These are phyloP conservation scores for Anoura caudifer DNA, from an alignment of 2,113 vertebrate species.

Conservation along the genomic window DNA sequence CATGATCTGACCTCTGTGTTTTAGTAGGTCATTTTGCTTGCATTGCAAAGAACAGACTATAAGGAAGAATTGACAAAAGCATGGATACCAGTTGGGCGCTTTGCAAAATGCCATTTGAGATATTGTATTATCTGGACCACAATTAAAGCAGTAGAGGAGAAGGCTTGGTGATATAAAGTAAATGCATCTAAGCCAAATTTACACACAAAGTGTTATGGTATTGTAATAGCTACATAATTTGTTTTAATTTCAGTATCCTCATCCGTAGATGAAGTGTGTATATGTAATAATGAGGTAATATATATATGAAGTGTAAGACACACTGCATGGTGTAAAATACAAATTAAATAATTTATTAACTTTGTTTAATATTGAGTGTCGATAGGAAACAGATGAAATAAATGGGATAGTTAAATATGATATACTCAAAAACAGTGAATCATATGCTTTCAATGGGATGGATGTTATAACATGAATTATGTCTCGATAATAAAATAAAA, in stretches of 20 bases:
- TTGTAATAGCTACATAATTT: background rate
- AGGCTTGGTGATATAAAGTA: background rate
- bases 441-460: background rate
- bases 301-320: background rate
- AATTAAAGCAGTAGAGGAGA: background rate
- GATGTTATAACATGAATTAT: background rate
- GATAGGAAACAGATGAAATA: background rate
- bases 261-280: background rate
- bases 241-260: background rate
- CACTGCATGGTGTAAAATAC: background rate
- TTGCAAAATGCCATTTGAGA: background rate
- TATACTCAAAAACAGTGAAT: too few species aligned
- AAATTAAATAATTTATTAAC: background rate
- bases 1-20: background rate
- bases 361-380: background rate
- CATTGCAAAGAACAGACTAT: background rate
- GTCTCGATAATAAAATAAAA: background rate
- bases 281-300: background rate
- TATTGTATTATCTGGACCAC: background rate
- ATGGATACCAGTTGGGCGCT: fast-evolving
- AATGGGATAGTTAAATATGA: background rate
- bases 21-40: background rate
- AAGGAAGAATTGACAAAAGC: background rate
- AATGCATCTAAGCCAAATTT: background rate
- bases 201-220: background rate